These are phyloP conservation scores for Ceramica pisi DNA, from an alignment of 2,888 invertebrate genomes.

Conservation along the genomic window DNA sequence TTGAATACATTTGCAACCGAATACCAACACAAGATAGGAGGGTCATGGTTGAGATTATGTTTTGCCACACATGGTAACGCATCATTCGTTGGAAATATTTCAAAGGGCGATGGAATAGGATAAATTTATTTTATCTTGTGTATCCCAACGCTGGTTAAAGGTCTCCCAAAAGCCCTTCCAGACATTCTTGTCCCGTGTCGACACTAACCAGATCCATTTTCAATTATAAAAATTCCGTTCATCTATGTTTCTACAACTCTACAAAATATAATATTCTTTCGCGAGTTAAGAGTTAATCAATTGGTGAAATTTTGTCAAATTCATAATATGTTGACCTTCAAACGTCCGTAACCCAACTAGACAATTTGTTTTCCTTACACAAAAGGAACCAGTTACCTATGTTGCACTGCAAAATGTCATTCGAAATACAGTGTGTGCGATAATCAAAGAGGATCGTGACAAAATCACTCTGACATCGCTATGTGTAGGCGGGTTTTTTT, in stretches of 20 bases:
- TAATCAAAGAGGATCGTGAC: slow-evolving; percentile 10
- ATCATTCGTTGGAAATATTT: too few relatives aligned
- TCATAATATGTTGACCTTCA: neutral
- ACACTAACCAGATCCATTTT: neutral
- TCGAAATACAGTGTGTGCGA: neutral
- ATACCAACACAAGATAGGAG: neutral
- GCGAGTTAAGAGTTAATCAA: neutral
- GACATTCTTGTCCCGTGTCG: too few relatives aligned
- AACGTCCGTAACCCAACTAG: neutral
- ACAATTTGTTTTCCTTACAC: neutral
- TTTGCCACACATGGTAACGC: neutral
- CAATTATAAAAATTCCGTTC: neutral
- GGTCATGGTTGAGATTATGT: neutral
- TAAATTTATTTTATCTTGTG: too few relatives aligned
- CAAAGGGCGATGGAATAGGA: too few relatives aligned
- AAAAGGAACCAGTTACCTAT: neutral
- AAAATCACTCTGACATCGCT: slow-evolving; percentile 1
- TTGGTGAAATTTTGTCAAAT: neutral
- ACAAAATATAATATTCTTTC: neutral
- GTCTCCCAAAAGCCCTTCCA: too few relatives aligned
- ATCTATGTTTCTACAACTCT: neutral
- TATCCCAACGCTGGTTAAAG: too few relatives aligned
- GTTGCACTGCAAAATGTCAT: neutral
- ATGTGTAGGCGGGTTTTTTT: neutral
- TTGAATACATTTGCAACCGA: slow-evolving; percentile 15